phyloP scores from a whole-genome alignment of 2,888 invertebrate genomes.

The Clanis bilineata region DNA sequence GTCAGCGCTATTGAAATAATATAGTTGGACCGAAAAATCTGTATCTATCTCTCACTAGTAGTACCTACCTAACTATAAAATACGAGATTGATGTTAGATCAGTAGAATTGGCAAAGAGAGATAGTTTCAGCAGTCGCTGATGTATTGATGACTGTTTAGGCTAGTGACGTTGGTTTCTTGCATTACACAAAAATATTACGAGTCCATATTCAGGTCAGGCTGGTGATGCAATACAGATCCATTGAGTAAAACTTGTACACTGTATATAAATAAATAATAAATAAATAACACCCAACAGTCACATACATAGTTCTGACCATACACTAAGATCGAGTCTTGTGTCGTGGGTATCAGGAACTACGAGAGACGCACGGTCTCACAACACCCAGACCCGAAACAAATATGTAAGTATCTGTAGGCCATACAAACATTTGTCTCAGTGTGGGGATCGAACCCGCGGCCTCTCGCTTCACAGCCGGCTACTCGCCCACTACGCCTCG shows the following conservation, averaged over 20 bases:
- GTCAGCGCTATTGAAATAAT: not conserved
- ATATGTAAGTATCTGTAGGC: no score
- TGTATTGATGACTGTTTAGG: not conserved
- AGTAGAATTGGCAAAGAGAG: not conserved
- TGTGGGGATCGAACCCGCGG: no score
- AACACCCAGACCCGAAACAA: no score
- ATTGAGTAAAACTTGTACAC: constrained; percentile 4
- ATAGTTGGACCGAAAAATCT: not conserved
- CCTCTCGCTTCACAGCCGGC: no score
- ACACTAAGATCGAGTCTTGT: no score
- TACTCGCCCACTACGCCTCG: no score
- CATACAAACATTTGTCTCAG: no score
- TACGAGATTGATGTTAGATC: not conserved
- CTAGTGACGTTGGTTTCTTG: not conserved
- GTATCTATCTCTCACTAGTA: not conserved
- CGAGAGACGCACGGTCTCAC: no score
- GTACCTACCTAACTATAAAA: not conserved
- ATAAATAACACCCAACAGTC: no score
- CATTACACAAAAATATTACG: not conserved
- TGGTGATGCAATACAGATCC: not conserved
- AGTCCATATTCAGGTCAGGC: not conserved
- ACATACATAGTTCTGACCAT: no score
- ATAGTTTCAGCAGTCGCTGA: not conserved
- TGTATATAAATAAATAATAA: no score
- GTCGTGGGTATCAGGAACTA: no score